Conservation (phyloP, 2,113 vertebrate genomes). For the Ophthalmolycus amberensis region DNA sequence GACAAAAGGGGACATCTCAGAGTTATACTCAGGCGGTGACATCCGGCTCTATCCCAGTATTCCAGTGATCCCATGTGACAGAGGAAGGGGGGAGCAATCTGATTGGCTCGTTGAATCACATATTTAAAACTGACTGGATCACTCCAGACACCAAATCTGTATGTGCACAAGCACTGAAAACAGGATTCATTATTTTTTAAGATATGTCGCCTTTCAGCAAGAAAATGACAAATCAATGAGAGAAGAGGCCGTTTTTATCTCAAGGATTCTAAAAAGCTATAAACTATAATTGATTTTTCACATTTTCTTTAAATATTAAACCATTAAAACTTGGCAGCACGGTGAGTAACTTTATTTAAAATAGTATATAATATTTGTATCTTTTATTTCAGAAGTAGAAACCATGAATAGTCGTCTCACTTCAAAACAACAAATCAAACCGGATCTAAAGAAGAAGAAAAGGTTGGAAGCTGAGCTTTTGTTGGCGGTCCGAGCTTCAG, state of each 20-base stretch:
- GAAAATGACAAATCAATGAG: background rate
- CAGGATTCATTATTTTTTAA: no score
- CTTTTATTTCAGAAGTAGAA: no score
- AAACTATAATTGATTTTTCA: background rate
- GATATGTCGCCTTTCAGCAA: background rate
- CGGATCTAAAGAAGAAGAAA: background rate
- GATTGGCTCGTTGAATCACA: no score
- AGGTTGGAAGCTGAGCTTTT: background rate
- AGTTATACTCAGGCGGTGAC: no score
- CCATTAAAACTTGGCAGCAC: background rate
- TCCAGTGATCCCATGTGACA: no score
- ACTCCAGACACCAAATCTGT: no score
- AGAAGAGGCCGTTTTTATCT: background rate
- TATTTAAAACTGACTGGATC: no score
- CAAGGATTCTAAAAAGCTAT: background rate
- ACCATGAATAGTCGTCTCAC: background rate
- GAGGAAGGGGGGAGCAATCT: no score
- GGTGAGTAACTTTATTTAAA: background rate
- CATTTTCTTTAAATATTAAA: background rate
- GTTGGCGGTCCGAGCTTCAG: conserved; percentile 14
- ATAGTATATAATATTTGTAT: no score
- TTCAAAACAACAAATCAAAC: background rate
- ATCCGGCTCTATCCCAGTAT: no score
- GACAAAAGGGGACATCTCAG: no score
- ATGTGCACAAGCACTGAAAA: no score